Evolutionary conservation across 2,113 vertebrate genomes (phyloP).

Genomic region (Ranitomeya imitator): DNA sequence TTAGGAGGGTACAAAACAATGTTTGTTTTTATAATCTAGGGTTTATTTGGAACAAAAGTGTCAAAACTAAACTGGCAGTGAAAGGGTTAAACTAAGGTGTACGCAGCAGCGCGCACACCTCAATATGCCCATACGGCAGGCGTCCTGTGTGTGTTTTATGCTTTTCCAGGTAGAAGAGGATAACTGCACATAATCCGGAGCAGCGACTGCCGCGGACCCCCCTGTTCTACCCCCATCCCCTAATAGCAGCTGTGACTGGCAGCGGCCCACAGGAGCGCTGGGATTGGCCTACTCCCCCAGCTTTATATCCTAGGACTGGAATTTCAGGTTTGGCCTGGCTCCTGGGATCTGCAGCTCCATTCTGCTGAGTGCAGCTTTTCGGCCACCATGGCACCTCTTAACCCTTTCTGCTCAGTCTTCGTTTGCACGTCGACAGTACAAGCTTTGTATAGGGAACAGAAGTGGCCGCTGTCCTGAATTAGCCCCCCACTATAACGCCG

Average conservation of each 20-base stretch:
- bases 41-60: too few relatives aligned
- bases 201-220: neutral
- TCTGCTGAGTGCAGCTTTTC: constrained; percentile 10
- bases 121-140: neutral
- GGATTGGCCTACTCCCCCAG: constrained; percentile 19
- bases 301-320: constrained; percentile 50
- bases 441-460: neutral
- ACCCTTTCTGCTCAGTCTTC: neutral
- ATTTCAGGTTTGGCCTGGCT: constrained; percentile 53
- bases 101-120: too few relatives aligned
- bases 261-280: neutral
- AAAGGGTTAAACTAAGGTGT: too few relatives aligned
- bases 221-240: neutral
- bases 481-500: neutral
- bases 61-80: too few relatives aligned
- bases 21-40: too few relatives aligned
- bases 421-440: neutral
- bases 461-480: neutral
- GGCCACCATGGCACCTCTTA: neutral
- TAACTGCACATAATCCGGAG: neutral
- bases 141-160: neutral
- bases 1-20: too few relatives aligned
- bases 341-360: neutral
- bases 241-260: neutral
- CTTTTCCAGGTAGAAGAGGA: neutral